Evolutionary conservation across 2,113 vertebrate genomes (phyloP).

Genomic region (Lutjanus erythropterus): DNA sequence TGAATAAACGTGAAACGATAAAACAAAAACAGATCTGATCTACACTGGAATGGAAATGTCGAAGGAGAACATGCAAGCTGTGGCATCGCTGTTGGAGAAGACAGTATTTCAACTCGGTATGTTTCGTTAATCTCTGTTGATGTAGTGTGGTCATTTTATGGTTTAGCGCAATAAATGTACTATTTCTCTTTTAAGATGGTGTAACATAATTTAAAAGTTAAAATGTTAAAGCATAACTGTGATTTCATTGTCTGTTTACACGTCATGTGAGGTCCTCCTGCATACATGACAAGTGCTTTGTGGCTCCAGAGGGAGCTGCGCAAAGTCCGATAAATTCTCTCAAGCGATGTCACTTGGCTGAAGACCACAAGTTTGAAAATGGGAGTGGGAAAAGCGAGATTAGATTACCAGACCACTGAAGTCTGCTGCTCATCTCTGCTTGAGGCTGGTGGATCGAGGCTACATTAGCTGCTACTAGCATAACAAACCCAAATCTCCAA

Average conservation of each 20-base stretch:
- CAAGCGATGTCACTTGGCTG: background rate
- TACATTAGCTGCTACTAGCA: background rate
- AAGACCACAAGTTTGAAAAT: constrained; percentile 1
- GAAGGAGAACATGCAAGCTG: no score
- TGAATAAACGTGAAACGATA: no score
- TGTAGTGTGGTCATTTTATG: no score
- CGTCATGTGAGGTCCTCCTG: background rate
- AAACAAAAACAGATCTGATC: no score
- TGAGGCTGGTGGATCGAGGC: background rate
- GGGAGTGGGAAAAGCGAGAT: no score
- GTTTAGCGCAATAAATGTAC: no score
- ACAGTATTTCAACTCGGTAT: no score
- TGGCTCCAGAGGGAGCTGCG: constrained; percentile 14
- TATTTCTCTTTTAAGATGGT: no score
- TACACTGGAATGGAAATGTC: no score
- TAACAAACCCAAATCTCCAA: background rate
- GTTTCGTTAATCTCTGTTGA: no score
- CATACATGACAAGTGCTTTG: background rate
- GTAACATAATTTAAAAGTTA: constrained; percentile 5
- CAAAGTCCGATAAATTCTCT: constrained; percentile 10
- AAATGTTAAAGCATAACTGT: background rate
- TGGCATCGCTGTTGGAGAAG: no score
- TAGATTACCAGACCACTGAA: background rate
- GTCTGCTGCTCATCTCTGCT: background rate
- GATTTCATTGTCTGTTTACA: background rate